phyloP scores from a whole-genome alignment of 2,888 invertebrate genomes.

The Diploptera punctata region DNA sequence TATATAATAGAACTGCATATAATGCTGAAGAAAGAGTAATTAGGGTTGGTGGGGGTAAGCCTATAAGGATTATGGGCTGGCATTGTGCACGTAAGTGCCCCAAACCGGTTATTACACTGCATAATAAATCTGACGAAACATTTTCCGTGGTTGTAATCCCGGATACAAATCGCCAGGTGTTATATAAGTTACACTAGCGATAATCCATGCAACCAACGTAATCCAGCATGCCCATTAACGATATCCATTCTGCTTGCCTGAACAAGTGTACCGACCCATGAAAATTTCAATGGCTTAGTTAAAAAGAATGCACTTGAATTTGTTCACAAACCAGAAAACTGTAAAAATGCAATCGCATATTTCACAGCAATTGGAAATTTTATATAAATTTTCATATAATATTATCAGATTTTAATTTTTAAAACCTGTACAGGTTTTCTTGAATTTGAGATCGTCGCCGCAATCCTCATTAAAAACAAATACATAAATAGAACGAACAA shows the following conservation, averaged over 20 bases:
- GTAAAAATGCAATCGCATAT: no score
- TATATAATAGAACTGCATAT: not conserved
- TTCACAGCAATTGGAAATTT: no score
- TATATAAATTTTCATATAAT: no score
- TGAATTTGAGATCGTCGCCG: no score
- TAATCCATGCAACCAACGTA: not conserved
- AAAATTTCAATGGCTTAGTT: not conserved
- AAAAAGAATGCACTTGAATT: not conserved
- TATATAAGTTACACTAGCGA: conserved; percentile 1
- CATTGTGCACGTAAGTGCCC: not conserved
- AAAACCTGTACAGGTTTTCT: no score
- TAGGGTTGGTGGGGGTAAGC: not conserved
- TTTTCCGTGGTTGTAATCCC: conserved; percentile 6
- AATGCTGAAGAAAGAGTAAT: not conserved
- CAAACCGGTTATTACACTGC: not conserved
- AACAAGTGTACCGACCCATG: not conserved
- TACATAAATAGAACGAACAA: no score
- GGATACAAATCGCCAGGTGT: conserved; percentile 10
- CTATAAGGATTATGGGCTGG: not conserved
- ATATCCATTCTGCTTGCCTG: not conserved
- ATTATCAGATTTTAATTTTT: no score
- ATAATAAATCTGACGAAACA: conserved; percentile 4
- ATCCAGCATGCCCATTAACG: not conserved
- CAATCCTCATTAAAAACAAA: no score
- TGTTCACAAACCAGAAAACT: no score